Percentiles rank a stretch among this genome's conserved stretches.
These are phyloP conservation scores for Puntigrus tetrazona DNA, from an alignment of 2,113 vertebrate species.

Conservation along the genomic window DNA sequence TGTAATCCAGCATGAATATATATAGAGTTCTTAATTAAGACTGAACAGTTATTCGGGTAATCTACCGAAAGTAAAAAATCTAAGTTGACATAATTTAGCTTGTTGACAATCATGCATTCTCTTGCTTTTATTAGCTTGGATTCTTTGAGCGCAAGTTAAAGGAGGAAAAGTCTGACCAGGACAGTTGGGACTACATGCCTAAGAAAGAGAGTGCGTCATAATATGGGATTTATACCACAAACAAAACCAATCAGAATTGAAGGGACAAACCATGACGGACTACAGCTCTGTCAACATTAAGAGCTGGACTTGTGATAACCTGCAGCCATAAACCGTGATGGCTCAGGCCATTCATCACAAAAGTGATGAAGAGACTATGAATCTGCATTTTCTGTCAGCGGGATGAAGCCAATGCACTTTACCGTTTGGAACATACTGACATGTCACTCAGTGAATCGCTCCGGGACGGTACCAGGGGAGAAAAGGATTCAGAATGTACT, in stretches of 20 bases:
- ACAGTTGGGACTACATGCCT: constrained; percentile 89
- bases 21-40: neutral
- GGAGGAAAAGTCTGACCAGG: constrained; percentile 75
- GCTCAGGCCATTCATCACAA: neutral
- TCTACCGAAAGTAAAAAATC: neutral
- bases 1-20: neutral
- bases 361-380: neutral
- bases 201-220: constrained; percentile 72
- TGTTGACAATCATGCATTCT: neutral
- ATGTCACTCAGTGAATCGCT: neutral
- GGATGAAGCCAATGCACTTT: constrained; percentile 25
- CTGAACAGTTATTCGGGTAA: neutral
- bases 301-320: constrained; percentile 5
- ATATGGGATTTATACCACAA: constrained; percentile 18
- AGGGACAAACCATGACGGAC: neutral
- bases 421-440: neutral
- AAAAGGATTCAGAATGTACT: constrained; percentile 24
- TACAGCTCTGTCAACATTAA: neutral
- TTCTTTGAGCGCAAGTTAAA: constrained; percentile 91
- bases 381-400: neutral
- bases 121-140: constrained; percentile 76
- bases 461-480: neutral
- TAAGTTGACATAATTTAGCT: neutral
- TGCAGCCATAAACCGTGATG: neutral
- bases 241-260: neutral